phyloP scores from a whole-genome alignment of 2,888 invertebrate genomes.

The Ophioninae sp. region DNA sequence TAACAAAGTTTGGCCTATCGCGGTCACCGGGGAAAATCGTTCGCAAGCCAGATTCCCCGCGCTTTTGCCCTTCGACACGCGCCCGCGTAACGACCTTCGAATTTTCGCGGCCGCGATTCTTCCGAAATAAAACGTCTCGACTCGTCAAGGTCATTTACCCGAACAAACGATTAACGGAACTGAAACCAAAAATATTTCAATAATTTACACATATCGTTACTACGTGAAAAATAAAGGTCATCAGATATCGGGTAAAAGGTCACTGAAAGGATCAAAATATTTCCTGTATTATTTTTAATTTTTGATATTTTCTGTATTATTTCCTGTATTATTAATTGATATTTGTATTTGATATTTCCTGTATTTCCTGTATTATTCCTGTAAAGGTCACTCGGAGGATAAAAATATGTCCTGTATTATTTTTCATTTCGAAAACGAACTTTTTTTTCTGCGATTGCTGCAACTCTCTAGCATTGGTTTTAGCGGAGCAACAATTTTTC shows the following conservation, averaged over 20 bases:
- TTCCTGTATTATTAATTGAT: too few species aligned
- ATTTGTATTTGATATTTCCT: too few species aligned
- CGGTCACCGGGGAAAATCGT: conserved; percentile 42
- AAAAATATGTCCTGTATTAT: neutral
- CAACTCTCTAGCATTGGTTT: too few species aligned
- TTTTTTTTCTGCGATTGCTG: neutral
- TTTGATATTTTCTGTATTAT: too few species aligned
- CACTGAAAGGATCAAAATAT: neutral
- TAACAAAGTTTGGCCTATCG: conserved; percentile 42
- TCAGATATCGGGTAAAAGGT: neutral
- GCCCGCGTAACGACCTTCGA: conserved; percentile 21
- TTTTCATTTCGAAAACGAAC: neutral
- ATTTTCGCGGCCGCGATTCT: conserved; percentile 18
- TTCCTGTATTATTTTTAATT: neutral
- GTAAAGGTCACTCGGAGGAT: too few species aligned
- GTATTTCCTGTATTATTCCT: too few species aligned
- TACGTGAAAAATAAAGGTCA: neutral
- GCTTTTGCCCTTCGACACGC: conserved; percentile 12
- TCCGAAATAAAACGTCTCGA: conserved; percentile 51
- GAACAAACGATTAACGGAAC: conserved; percentile 7
- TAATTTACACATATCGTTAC: neutral
- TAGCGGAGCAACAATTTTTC: neutral
- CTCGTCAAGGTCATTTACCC: conserved; percentile 39
- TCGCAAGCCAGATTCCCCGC: conserved; percentile 39
- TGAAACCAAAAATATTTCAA: conserved; percentile 1